phyloP scores from a whole-genome alignment of 2,113 vertebrate species.

The Pelecanus crispus region DNA sequence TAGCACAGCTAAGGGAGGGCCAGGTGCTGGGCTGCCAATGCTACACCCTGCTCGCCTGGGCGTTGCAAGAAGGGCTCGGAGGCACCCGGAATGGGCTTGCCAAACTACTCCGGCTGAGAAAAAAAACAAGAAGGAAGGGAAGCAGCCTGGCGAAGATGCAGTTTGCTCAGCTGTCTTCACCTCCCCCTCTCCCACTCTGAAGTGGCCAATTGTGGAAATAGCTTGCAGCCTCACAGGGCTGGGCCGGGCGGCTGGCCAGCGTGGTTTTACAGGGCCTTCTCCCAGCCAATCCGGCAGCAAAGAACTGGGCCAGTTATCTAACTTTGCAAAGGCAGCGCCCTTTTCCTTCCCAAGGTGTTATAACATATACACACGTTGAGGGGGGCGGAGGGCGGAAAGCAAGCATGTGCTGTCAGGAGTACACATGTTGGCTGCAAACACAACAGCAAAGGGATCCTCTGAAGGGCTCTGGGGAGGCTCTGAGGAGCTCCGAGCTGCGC shows the following conservation, averaged over 20 bases:
- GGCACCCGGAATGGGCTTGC: not conserved
- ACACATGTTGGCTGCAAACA: rapidly evolving
- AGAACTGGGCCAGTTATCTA: constrained; percentile 75
- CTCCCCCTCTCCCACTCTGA: constrained; percentile 42
- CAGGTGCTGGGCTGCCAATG: not conserved
- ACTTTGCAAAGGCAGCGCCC: constrained; percentile 67
- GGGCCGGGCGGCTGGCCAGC: constrained; percentile 60
- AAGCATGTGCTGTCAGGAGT: not conserved
- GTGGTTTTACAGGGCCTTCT: constrained; percentile 51
- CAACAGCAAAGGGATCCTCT: not conserved
- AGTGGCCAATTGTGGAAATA: constrained; percentile 68
- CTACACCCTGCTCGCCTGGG: not conserved
- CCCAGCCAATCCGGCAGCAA: constrained; percentile 65
- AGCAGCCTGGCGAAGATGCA: constrained; percentile 49
- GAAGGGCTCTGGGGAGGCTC: not conserved
- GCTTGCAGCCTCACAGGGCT: constrained; percentile 63
- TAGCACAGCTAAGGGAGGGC: not conserved
- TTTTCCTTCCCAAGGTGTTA: constrained; percentile 52
- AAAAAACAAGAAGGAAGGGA: constrained; percentile 46
- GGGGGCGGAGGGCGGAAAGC: not conserved
- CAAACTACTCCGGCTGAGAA: constrained; percentile 2
- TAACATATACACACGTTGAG: not conserved
- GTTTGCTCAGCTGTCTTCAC: constrained; percentile 34
- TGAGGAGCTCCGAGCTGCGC: not conserved
- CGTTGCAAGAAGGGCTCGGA: not conserved